Conservation (phyloP, 2,888 invertebrate species). For the Rapana venosa region DNA sequence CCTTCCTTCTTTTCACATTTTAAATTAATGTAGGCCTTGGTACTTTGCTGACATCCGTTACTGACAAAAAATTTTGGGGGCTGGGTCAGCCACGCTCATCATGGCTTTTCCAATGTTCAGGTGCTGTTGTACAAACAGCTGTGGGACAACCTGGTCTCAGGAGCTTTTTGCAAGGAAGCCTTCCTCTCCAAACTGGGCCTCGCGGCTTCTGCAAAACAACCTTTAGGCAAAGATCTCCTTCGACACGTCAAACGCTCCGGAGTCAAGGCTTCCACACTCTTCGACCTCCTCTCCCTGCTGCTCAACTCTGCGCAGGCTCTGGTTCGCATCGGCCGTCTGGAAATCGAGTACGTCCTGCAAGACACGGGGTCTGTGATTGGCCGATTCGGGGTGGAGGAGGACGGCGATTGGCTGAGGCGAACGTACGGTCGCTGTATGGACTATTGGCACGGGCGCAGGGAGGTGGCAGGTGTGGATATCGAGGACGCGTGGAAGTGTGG, state of each 20-base stretch:
- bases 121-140: constrained; percentile 37
- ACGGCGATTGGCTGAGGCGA: constrained; percentile 58
- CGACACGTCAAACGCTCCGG: background rate
- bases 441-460: constrained; percentile 71
- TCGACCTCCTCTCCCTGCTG: constrained; percentile 12
- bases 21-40: no score
- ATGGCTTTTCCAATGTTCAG: constrained; percentile 8
- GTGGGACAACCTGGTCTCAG: constrained; percentile 43
- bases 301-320: constrained; percentile 56
- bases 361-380: constrained; percentile 61
- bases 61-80: no score
- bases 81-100: no score
- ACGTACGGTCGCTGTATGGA: constrained; percentile 55
- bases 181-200: constrained; percentile 33
- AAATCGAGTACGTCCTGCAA: constrained; percentile 73
- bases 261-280: background rate
- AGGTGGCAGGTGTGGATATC: constrained; percentile 71
- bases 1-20: no score
- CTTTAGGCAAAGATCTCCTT: constrained; percentile 2
- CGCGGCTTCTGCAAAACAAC: background rate
- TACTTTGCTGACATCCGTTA: no score
- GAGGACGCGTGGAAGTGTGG: constrained; percentile 77
- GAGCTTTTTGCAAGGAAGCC: background rate
- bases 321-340: constrained; percentile 63
- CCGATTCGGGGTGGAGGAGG: constrained; percentile 57